Percentiles rank a stretch among this genome's conserved stretches.
phyloP scores from a whole-genome alignment of 2,888 invertebrate genomes.

The Latrodectus elegans region DNA sequence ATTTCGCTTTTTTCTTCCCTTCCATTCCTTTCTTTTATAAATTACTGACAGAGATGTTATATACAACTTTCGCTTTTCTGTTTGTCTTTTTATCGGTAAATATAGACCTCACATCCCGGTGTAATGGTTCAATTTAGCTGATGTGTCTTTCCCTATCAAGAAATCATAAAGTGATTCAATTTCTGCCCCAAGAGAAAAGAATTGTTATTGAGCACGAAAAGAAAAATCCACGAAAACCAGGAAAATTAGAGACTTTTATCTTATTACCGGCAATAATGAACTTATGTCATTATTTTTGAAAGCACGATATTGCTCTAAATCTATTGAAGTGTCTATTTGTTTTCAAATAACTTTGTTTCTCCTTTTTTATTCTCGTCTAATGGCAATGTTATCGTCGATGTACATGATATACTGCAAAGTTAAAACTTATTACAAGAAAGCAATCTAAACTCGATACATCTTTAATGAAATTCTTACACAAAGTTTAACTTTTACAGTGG shows the following conservation, averaged over 20 bases:
- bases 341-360: no score
- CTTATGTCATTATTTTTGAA: neutral
- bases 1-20: neutral
- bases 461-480: no score
- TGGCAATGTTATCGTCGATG: no score
- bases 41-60: neutral
- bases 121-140: slow-evolving; percentile 12
- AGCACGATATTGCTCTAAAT: no score
- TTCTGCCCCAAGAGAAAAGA: neutral
- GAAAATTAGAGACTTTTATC: neutral
- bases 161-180: slow-evolving; percentile 22
- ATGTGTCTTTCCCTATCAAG: slow-evolving; percentile 8
- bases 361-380: no score
- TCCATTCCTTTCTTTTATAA: neutral
- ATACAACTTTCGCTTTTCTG: neutral
- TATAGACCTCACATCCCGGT: slow-evolving; percentile 13
- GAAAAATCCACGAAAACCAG: neutral
- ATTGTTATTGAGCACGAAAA: neutral
- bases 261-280: neutral
- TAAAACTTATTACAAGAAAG: no score
- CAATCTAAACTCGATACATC: no score
- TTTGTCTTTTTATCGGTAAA: slow-evolving; percentile 14
- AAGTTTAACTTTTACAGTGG: no score
- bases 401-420: no score
- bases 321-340: no score